Conservation (phyloP, 2,888 invertebrate species). For the Tortrix viridana region DNA sequence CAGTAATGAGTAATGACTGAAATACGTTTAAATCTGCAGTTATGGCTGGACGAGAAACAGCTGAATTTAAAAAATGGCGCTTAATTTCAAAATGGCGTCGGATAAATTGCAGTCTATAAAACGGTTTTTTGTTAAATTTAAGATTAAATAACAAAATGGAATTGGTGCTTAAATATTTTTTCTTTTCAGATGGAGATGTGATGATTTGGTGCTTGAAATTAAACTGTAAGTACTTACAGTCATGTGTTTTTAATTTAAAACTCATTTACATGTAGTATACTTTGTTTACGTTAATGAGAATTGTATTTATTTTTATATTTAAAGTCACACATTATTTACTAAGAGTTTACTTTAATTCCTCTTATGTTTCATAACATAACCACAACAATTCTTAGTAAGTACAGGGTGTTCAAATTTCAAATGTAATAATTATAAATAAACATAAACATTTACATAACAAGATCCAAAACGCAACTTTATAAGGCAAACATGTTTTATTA, state of each 20-base stretch:
- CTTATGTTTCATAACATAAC: too few species aligned
- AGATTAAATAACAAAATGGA: conserved; percentile 36
- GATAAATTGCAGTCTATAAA: conserved; percentile 37
- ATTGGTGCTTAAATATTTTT: conserved; percentile 57
- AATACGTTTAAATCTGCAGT: conserved; percentile 57
- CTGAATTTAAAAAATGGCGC: conserved; percentile 30
- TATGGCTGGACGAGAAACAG: conserved; percentile 49
- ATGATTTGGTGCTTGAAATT: conserved; percentile 33
- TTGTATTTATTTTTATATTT: too few species aligned
- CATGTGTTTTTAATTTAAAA: conserved; percentile 48
- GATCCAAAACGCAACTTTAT: conserved; percentile 30
- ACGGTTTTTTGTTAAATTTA: conserved; percentile 38
- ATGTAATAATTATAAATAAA: conserved; percentile 1
- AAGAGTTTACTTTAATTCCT: too few species aligned
- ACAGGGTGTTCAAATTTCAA: too few species aligned
- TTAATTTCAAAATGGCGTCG: conserved; percentile 34
- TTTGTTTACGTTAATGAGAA: too few species aligned
- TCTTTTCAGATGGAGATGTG: conserved; percentile 56
- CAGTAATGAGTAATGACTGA: conserved; percentile 46
- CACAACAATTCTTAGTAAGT: too few species aligned
- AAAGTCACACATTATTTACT: too few species aligned
- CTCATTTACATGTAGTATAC: neutral
- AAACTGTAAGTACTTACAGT: conserved; percentile 48
- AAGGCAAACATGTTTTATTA: conserved; percentile 36
- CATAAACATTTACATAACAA: conserved; percentile 31